Conservation (phyloP, 2,113 vertebrate species). For the Cheilinus undulatus region DNA sequence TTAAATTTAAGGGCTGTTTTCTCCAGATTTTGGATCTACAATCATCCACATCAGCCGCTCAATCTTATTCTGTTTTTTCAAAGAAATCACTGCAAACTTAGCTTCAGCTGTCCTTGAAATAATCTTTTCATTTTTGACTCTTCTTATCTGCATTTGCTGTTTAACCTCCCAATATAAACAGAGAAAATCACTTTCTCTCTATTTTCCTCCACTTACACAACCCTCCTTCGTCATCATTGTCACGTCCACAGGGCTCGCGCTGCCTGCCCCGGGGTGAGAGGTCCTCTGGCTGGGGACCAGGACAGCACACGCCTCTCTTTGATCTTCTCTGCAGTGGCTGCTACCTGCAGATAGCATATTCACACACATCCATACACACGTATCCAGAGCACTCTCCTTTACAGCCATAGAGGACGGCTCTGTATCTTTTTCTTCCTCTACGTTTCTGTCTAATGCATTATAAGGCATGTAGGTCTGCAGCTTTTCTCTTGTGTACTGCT, state of each 20-base stretch:
- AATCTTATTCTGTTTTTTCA: neutral
- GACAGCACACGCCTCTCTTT: constrained; percentile 61
- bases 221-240: constrained; percentile 40
- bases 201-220: constrained; percentile 15
- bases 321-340: constrained; percentile 47
- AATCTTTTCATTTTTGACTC: neutral
- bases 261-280: constrained; percentile 69
- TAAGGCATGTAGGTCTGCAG: neutral
- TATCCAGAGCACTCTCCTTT: constrained; percentile 3
- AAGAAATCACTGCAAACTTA: neutral
- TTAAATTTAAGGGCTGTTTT: neutral
- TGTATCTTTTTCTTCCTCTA: constrained; percentile 26
- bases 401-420: constrained; percentile 16
- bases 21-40: neutral
- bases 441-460: constrained; percentile 1
- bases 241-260: constrained; percentile 68
- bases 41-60: too few relatives aligned
- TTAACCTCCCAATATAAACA: constrained; percentile 6
- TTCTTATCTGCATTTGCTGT: neutral
- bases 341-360: constrained; percentile 63
- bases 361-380: constrained; percentile 21
- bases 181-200: neutral
- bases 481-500: neutral
- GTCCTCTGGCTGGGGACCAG: constrained; percentile 72
- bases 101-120: neutral